A percentile compares a stretch with the other conserved stretches of the same genome.
phyloP scores from a whole-genome alignment of 2,888 invertebrate genomes.

The Ophioninae sp. region DNA sequence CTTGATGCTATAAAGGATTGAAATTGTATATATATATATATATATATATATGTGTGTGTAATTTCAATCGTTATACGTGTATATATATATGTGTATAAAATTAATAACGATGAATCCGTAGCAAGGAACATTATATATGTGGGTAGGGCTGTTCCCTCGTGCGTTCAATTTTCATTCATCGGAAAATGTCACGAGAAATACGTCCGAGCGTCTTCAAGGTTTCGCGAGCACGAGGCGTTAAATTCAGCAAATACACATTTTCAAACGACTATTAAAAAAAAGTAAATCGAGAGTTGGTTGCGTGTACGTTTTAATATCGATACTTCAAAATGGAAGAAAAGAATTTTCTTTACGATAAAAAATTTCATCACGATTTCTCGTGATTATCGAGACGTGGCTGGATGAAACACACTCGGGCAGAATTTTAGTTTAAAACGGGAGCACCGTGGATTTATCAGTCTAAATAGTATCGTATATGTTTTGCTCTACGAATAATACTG shows the following conservation, averaged over 20 bases:
- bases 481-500: too few species aligned
- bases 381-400: too few species aligned
- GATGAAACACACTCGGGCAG: too few species aligned
- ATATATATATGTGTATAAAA: background rate
- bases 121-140: conserved; percentile 19
- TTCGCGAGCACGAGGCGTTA: background rate
- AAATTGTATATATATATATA: conserved; percentile 25
- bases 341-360: background rate
- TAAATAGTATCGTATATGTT: too few species aligned
- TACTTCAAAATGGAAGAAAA: background rate
- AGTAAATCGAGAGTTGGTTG: background rate
- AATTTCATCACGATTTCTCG: too few species aligned
- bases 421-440: too few species aligned
- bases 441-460: too few species aligned
- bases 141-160: conserved; percentile 39
- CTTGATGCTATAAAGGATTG: conserved; percentile 44
- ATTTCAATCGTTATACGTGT: too few species aligned
- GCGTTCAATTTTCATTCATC: conserved; percentile 44
- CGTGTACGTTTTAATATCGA: background rate
- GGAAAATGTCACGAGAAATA: conserved; percentile 43
- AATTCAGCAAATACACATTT: background rate
- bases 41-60: too few species aligned
- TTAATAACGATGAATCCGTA: conserved; percentile 36
- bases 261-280: background rate
- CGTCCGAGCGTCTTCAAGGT: conserved; percentile 10